Evolutionary conservation across 2,888 invertebrate genomes (phyloP).

Genomic region (Spisula solida): DNA sequence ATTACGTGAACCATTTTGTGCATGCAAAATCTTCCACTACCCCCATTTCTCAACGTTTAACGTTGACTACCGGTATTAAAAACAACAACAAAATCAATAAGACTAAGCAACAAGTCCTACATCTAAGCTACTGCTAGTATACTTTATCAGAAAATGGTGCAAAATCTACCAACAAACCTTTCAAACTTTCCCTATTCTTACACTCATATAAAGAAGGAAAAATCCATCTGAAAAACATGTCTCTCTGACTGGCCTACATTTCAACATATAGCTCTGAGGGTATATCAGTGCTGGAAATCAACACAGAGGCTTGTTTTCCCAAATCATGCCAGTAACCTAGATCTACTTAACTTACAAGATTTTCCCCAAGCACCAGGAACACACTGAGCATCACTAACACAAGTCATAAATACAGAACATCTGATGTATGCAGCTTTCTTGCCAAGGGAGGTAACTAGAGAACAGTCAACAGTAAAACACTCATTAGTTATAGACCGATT

Average conservation of each 20-base stretch:
- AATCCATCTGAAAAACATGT: constrained; percentile 61
- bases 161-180: constrained; percentile 35
- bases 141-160: background rate
- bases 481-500: background rate
- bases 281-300: constrained; percentile 27
- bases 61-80: too few relatives aligned
- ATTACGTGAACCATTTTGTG: too few relatives aligned
- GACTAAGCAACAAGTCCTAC: background rate
- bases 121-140: background rate
- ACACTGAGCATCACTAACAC: background rate
- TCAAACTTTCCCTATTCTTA: constrained; percentile 26
- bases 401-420: constrained; percentile 12
- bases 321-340: constrained; percentile 60
- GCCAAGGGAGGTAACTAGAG: background rate
- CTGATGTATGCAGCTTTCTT: background rate
- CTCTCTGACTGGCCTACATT: constrained; percentile 43
- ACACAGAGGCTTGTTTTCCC: constrained; percentile 47
- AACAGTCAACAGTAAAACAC: constrained; percentile 18
- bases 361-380: background rate
- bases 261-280: constrained; percentile 10
- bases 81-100: background rate
- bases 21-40: too few relatives aligned
- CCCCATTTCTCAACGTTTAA: too few relatives aligned
- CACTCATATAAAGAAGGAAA: constrained; percentile 52
- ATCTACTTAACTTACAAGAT: constrained; percentile 36